Evolutionary conservation across 2,113 vertebrate genomes (phyloP).

Genomic region (Cryptoleucopteryx plumbea): DNA sequence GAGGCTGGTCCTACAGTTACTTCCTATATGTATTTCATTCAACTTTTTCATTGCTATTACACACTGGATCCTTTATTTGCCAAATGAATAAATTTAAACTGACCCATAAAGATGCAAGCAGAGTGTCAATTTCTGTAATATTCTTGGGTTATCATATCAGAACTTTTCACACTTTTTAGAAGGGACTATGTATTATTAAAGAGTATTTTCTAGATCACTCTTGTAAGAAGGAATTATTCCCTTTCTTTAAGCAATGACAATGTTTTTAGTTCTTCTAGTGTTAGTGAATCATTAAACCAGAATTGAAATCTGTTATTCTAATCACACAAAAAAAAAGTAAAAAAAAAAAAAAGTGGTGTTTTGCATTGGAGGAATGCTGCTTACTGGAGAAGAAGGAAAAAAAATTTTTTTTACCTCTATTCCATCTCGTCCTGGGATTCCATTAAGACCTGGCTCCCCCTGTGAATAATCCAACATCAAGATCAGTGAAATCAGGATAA

Average conservation of each 20-base stretch:
- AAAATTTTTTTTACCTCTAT: slow-evolving; percentile 72
- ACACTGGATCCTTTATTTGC: neutral
- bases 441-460: slow-evolving; percentile 85
- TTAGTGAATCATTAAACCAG: neutral
- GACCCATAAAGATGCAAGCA: neutral
- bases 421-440: slow-evolving; percentile 83
- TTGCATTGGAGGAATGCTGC: neutral
- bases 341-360: neutral
- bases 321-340: neutral
- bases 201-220: neutral
- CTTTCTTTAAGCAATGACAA: neutral
- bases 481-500: neutral
- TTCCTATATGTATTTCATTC: neutral
- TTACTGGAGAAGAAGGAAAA: neutral
- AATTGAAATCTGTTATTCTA: neutral
- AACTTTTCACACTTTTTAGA: neutral
- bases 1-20: neutral
- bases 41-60: neutral
- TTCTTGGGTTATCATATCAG: neutral
- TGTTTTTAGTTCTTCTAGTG: neutral
- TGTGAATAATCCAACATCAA: slow-evolving; percentile 43
- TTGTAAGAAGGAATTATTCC: neutral
- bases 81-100: neutral
- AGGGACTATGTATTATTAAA: neutral
- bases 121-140: neutral